These are phyloP conservation scores for Distichodus sexfasciatus DNA, from an alignment of 2,797 vertebrate genomes.

Conservation along the genomic window DNA sequence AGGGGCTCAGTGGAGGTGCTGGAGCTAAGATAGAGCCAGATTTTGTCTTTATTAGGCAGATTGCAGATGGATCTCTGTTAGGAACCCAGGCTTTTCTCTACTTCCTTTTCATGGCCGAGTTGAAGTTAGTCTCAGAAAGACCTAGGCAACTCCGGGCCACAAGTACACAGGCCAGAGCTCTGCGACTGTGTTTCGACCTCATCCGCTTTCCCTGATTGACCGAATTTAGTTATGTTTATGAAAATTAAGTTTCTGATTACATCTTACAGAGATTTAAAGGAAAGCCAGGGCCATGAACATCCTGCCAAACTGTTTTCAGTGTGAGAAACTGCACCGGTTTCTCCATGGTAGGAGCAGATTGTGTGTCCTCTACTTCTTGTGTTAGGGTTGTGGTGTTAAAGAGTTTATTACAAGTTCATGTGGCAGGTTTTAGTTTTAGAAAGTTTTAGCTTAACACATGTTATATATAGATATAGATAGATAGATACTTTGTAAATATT, in stretches of 20 bases:
- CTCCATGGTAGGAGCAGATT: background rate
- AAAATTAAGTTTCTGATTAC: background rate
- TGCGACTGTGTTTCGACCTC: background rate
- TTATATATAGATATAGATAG: no score
- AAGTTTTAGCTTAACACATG: no score
- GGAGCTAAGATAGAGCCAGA: background rate
- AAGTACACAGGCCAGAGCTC: conserved; percentile 29
- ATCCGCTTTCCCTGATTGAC: background rate
- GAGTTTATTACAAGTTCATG: no score
- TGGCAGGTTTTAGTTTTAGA: no score
- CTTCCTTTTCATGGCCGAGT: conserved; percentile 67
- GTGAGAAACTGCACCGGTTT: background rate
- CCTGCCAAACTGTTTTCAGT: background rate
- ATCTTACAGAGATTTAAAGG: background rate
- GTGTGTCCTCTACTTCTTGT: no score
- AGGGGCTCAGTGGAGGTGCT: no score
- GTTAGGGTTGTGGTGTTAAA: no score
- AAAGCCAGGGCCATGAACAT: no score
- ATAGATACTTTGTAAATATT: no score
- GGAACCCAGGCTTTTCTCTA: conserved; percentile 35
- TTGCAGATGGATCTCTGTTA: conserved; percentile 7
- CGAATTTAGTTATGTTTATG: background rate
- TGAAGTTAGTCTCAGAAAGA: conserved; percentile 44
- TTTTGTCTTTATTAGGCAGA: conserved; percentile 11
- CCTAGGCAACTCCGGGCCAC: conserved; percentile 15